Evolutionary conservation across 2,888 invertebrate species (phyloP).

Genomic region (Gari tellinella): DNA sequence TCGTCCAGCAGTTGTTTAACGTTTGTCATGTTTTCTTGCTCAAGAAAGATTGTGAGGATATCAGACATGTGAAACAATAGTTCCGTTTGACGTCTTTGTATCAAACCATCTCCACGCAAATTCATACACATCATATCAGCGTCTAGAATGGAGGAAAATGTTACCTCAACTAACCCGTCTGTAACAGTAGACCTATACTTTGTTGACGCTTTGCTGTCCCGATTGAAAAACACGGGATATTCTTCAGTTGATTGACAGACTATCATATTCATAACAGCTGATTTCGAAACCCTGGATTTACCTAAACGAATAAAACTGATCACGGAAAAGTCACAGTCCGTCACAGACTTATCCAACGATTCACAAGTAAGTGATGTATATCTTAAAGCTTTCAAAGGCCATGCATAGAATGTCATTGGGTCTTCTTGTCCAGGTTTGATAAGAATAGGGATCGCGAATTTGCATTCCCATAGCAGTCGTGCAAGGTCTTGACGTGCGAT

Average conservation of each 20-base stretch:
- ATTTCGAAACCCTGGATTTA: slow-evolving; percentile 6
- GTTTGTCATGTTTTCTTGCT: slow-evolving; percentile 3
- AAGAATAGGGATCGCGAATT: slow-evolving; percentile 14
- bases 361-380: not conserved
- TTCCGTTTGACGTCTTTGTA: not conserved
- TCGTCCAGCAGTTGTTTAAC: not conserved
- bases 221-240: slow-evolving; percentile 23
- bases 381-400: slow-evolving; percentile 10
- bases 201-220: slow-evolving; percentile 16
- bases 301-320: slow-evolving; percentile 13
- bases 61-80: slow-evolving; percentile 1
- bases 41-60: not conserved
- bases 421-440: not conserved
- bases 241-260: slow-evolving; percentile 15
- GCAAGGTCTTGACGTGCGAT: slow-evolving; percentile 24
- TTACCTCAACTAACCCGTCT: slow-evolving; percentile 12
- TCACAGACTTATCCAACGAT: not conserved
- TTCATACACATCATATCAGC: slow-evolving; percentile 9
- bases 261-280: slow-evolving; percentile 3
- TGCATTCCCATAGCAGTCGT: slow-evolving; percentile 20
- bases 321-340: not conserved
- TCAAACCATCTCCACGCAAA: slow-evolving; percentile 13
- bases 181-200: not conserved
- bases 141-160: not conserved
- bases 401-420: not conserved